Base-by-base conservation (phyloP, 2,113 vertebrate genomes). In the Romanogobio albipinnatus region DNA sequence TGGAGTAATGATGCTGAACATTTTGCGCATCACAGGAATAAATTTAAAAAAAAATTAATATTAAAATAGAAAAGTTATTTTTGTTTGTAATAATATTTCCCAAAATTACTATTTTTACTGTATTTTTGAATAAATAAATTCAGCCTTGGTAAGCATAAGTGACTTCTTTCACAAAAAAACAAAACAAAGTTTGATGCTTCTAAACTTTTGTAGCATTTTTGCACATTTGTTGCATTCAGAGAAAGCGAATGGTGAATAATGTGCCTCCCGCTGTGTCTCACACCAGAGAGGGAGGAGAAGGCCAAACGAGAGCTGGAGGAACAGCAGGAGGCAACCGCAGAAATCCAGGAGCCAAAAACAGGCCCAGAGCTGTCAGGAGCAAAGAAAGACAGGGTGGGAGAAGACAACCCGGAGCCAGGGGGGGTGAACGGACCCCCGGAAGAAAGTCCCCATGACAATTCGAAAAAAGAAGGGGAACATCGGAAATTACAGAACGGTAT, bases 241-340 rank as follows among this genome's bases (percentile, higher is more conserved):
- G 36, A 11, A 24, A 47, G 79, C 1, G 14, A 79, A 29, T 33
- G 15, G 9, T 43, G 11, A 71, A 58, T 71, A 53, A 82, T 71
- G 64, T 22, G 5, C 26, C 19, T 58, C 80, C 22, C 5, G 49
- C 66, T 82, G 64, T 82, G 49, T 82, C 66, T 82, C 4, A 86
- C 90, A 82, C 92, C 92, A 95, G 97, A 97, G 89, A 89, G 94
- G 7, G 96, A 97, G 71, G 96, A 97, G 86, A 95, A 94, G 89
- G 90, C 92, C 82, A 92, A 87, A 74, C 95, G 91, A 75, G 95
- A 94, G 84, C 91, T 91, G 5, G 94, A 95, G 56, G 96, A 96
- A 89, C 89, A 91, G 87, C 92, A 93, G 87, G 94, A 95, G 66
- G 92, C 92, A 13, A 87, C 94, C 24, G 92, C 90, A 86, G 91